These are phyloP conservation scores for Anoncus sp. DNA, from an alignment of 2,888 invertebrate species.

Conservation along the genomic window DNA sequence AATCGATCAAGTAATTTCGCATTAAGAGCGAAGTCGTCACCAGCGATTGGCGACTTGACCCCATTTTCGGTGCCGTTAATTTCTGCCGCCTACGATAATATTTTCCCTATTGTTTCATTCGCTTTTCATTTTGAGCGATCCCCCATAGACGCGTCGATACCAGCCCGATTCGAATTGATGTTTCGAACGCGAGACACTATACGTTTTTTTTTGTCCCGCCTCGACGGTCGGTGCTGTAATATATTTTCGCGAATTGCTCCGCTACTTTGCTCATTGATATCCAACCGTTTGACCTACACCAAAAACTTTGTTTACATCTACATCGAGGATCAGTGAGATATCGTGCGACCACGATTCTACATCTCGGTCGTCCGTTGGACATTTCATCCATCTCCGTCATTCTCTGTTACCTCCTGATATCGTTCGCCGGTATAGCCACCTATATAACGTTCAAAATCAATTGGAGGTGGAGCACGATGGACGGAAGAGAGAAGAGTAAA, in stretches of 20 bases:
- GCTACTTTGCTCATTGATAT: background rate
- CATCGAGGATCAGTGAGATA: background rate
- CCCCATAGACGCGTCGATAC: background rate
- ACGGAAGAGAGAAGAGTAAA: constrained; percentile 38
- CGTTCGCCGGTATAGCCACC: constrained; percentile 18
- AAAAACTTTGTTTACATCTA: background rate
- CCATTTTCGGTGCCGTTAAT: background rate
- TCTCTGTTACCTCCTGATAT: constrained; percentile 18
- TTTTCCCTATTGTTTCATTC: background rate
- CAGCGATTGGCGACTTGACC: background rate
- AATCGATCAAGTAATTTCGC: background rate
- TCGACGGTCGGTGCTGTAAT: too few relatives aligned
- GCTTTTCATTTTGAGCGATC: background rate
- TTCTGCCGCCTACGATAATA: background rate
- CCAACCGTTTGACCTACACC: background rate
- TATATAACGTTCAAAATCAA: constrained; percentile 41
- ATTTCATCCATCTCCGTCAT: constrained; percentile 7
- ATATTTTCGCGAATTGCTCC: too few relatives aligned
- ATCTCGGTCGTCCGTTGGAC: background rate
- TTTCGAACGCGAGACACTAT: too few relatives aligned
- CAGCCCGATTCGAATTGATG: too few relatives aligned
- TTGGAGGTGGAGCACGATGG: constrained; percentile 24
- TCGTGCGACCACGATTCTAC: background rate
- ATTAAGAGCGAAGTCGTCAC: background rate
- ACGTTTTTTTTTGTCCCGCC: too few relatives aligned